phyloP scores from a whole-genome alignment of 2,888 invertebrate species.

The Rhimphoctona megacephalus region DNA sequence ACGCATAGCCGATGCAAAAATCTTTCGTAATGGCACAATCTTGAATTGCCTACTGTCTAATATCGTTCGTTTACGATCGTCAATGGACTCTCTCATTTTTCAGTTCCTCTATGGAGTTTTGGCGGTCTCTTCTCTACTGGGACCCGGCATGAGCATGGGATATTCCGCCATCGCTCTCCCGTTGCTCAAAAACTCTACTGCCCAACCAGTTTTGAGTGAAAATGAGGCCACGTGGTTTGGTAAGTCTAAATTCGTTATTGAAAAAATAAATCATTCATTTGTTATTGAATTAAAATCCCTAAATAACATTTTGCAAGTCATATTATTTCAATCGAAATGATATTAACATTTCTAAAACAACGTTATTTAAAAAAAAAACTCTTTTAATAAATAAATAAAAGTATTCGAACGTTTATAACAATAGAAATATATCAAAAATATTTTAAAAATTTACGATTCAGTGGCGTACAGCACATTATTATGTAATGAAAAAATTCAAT shows the following conservation, averaged over 20 bases:
- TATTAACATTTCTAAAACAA: no score
- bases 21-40: conserved; percentile 33
- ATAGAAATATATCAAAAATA: background rate
- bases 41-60: background rate
- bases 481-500: background rate
- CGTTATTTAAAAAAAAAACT: no score
- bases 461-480: background rate
- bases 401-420: background rate
- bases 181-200: conserved; percentile 74
- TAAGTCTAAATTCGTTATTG: conserved; percentile 69
- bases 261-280: conserved; percentile 67
- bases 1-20: conserved; percentile 23
- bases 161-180: conserved; percentile 81
- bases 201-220: conserved; percentile 75
- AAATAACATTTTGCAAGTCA: no score
- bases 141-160: conserved; percentile 76
- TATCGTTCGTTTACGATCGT: conserved; percentile 2
- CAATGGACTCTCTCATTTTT: conserved; percentile 59
- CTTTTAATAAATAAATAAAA: no score
- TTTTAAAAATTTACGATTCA: background rate
- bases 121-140: conserved; percentile 66
- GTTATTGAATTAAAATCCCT: no score
- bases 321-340: no score
- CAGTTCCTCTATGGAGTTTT: conserved; percentile 69
- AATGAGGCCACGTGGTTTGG: conserved; percentile 86